Evolutionary conservation across 1,140 invertebrate species (phyloP).

Genomic region (Spodoptera frugiperda): DNA sequence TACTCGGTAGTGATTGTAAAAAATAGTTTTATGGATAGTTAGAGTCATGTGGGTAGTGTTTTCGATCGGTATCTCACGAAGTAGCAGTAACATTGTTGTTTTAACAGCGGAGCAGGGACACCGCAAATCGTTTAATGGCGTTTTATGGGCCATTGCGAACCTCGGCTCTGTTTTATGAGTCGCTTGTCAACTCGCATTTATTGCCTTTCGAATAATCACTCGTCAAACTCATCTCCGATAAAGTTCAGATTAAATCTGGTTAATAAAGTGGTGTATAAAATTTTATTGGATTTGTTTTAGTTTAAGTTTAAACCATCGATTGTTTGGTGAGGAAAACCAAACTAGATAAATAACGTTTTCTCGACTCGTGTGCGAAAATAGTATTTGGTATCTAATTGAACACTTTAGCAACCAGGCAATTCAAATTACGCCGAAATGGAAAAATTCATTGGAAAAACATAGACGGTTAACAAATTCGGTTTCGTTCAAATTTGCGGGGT

Average conservation of each 20-base stretch:
- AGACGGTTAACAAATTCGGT: conserved; percentile 69
- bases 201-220: conserved; percentile 61
- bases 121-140: conserved; percentile 68
- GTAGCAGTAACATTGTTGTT: conserved; percentile 69
- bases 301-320: background rate
- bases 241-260: conserved; percentile 27
- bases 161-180: conserved; percentile 65
- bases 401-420: no score
- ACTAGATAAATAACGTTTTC: no score
- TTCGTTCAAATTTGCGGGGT: conserved; percentile 63
- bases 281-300: background rate
- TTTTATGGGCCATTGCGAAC: conserved; percentile 74
- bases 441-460: conserved; percentile 56
- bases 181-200: conserved; percentile 63
- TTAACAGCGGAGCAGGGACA: conserved; percentile 62
- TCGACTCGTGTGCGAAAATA: no score
- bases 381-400: no score
- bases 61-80: conserved; percentile 39
- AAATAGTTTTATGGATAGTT: conserved; percentile 45
- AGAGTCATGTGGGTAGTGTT: conserved; percentile 22
- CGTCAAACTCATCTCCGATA: conserved; percentile 36
- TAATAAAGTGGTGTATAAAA: conserved; percentile 10
- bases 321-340: background rate
- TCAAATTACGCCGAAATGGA: conserved; percentile 51
- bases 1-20: conserved; percentile 37